A percentile compares a stretch with the other conserved stretches of the same genome.
phyloP scores from a whole-genome alignment of 1,140 invertebrate genomes.

The Drosophila parvula region DNA sequence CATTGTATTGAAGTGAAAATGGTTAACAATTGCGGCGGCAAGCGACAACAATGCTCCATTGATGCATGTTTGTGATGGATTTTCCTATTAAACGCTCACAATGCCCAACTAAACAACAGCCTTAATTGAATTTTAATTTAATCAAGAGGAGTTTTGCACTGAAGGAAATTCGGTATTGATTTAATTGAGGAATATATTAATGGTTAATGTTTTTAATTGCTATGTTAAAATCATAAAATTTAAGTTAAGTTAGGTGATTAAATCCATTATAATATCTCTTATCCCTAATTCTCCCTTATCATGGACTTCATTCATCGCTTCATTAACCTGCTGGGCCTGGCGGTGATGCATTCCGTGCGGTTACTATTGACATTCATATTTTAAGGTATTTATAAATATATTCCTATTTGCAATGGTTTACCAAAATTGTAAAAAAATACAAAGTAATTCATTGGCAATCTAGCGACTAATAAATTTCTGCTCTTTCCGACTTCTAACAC shows the following conservation, averaged over 20 bases:
- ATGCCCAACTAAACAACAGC: constrained; percentile 34
- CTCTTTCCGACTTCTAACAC: not conserved
- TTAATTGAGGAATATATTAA: not conserved
- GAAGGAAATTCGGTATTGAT: not conserved
- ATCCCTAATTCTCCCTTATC: not conserved
- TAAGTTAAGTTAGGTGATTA: not conserved
- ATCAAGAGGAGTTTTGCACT: constrained; percentile 24
- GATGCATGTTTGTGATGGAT: constrained; percentile 65
- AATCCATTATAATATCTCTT: not conserved
- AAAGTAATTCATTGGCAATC: too few species aligned
- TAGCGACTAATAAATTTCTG: not conserved
- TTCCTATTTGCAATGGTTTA: too few species aligned
- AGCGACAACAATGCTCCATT: constrained; percentile 45
- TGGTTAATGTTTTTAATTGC: not conserved
- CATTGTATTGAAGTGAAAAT: constrained; percentile 81
- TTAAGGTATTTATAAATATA: too few species aligned
- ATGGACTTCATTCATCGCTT: not conserved
- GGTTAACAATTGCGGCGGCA: constrained; percentile 74
- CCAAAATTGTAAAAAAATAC: too few species aligned
- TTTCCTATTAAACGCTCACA: constrained; percentile 42
- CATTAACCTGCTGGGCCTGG: not conserved
- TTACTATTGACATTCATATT: not conserved
- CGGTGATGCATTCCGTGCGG: not conserved
- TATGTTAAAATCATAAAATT: too few species aligned
- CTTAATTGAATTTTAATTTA: constrained; percentile 71